Evolutionary conservation across 1,140 invertebrate genomes (phyloP).

Genomic region (Heliconius nattereri): DNA sequence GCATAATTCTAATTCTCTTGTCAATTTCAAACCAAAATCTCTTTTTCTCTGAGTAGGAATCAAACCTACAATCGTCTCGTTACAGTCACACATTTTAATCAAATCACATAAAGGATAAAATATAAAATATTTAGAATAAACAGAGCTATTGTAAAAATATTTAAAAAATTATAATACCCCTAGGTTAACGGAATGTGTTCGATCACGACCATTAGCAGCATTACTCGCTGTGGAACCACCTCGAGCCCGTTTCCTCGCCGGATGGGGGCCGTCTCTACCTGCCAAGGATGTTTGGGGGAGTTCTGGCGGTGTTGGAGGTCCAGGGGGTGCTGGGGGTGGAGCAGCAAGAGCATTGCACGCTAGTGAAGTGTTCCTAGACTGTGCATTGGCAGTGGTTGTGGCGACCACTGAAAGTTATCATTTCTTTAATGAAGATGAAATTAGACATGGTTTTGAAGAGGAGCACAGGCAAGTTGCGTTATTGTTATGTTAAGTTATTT

Average conservation of each 20-base stretch:
- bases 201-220: conserved; percentile 83
- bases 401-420: conserved; percentile 89
- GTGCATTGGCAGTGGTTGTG: conserved; percentile 79
- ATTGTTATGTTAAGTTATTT: too few relatives aligned
- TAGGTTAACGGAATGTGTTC: conserved; percentile 83
- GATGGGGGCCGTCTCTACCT: conserved; percentile 81
- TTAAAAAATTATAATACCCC: background rate
- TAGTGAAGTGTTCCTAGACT: conserved; percentile 31
- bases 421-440: conserved; percentile 88
- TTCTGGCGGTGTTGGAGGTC: background rate
- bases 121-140: too few relatives aligned
- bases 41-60: too few relatives aligned
- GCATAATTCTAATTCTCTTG: too few relatives aligned
- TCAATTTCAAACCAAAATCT: too few relatives aligned
- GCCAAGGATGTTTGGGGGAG: conserved; percentile 10
- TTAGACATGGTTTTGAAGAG: conserved; percentile 89
- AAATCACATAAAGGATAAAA: too few relatives aligned
- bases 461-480: conserved; percentile 80
- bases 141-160: background rate
- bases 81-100: too few relatives aligned
- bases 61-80: too few relatives aligned
- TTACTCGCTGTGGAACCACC: conserved; percentile 85
- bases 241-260: conserved; percentile 82
- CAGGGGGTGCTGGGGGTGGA: background rate
- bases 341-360: conserved; percentile 36